A percentile compares a stretch with the other conserved stretches of the same genome.
Conservation (phyloP, 1,140 invertebrate species). For the Drosophila yakuba region DNA sequence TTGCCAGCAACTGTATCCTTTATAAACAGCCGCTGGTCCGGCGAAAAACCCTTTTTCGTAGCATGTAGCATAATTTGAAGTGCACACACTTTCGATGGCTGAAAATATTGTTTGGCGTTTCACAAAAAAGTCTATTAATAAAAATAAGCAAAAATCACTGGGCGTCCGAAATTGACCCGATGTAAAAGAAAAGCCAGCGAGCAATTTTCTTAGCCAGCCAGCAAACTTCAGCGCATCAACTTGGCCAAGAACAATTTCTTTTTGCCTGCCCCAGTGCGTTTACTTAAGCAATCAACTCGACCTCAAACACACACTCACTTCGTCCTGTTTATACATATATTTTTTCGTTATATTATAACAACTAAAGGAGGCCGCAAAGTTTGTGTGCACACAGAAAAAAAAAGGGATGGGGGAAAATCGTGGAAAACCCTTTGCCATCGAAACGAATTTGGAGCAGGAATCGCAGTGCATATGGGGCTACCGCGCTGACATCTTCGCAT, state of each 20-base stretch:
- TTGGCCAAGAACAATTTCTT: slow-evolving; percentile 38
- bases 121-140: slow-evolving; percentile 77
- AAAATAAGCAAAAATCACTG: slow-evolving; percentile 67
- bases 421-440: slow-evolving; percentile 43
- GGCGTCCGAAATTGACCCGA: slow-evolving; percentile 62
- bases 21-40: slow-evolving; percentile 73
- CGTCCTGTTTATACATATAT: slow-evolving; percentile 27
- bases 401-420: not conserved
- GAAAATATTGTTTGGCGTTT: slow-evolving; percentile 74
- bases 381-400: slow-evolving; percentile 47
- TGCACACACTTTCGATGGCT: slow-evolving; percentile 56
- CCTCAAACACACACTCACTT: slow-evolving; percentile 69
- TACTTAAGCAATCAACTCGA: slow-evolving; percentile 83
- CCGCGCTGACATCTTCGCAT: slow-evolving; percentile 27
- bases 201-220: slow-evolving; percentile 58
- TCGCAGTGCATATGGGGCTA: slow-evolving; percentile 67
- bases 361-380: slow-evolving; percentile 78
- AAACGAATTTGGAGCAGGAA: slow-evolving; percentile 73
- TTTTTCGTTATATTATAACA: slow-evolving; percentile 79
- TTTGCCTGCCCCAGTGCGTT: slow-evolving; percentile 71
- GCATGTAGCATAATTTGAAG: slow-evolving; percentile 73
- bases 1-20: slow-evolving; percentile 73
- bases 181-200: slow-evolving; percentile 51
- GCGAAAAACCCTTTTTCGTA: slow-evolving; percentile 9
- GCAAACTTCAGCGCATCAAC: slow-evolving; percentile 71